Evolutionary conservation across 2,888 invertebrate species (phyloP), one percentile per base, ranked within the genome.

Genomic region (Himalopsyche japonica): DNA sequence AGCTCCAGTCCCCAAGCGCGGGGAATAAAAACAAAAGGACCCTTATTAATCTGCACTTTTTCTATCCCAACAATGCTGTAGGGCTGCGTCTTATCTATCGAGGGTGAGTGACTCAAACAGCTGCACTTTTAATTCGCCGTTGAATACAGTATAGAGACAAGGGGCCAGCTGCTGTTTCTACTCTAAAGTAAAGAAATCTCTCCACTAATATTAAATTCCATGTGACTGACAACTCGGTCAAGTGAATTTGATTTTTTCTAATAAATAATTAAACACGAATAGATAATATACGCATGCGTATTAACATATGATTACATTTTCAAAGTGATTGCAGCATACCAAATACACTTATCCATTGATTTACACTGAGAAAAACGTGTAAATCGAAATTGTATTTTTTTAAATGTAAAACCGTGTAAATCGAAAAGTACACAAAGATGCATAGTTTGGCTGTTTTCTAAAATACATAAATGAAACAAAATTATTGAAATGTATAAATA

Each of bases 11-110:
- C 48, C 76, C 84, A 47, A 47, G n/a, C 43, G 49, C 30, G 76
- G 79, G 76, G 84, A 49, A 57, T 76, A 84, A 86, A 86, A 86
- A 86, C 86, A 84, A 84, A 77, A 82, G 57, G 82, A 57, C 82
- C 86, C 84, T 84, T 86, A 84, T 84, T 86, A 86, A 86, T 86
- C 86, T 86, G 70, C 27, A 79, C 86, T 80, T 82, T 64, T 48
- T 37, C 30, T 37, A 18, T 78, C 43, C 76, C 48, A 64, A 24
- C 34, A 18, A 20, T 43, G 43, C 79, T 48, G 24, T 43, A 27
- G 77, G 48, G 82, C 80, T 81, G 43, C 30, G 86, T 80, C 84
- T 86, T 86, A 86, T 86, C 86, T 86, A 86, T 86, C 86, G 48
- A 70, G 83, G 83, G 83, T 83, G 86, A 84, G 81, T 76, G 86